These are phyloP conservation scores for Nycticryphes semicollaris DNA, from an alignment of 2,113 vertebrate genomes.

Conservation along the genomic window DNA sequence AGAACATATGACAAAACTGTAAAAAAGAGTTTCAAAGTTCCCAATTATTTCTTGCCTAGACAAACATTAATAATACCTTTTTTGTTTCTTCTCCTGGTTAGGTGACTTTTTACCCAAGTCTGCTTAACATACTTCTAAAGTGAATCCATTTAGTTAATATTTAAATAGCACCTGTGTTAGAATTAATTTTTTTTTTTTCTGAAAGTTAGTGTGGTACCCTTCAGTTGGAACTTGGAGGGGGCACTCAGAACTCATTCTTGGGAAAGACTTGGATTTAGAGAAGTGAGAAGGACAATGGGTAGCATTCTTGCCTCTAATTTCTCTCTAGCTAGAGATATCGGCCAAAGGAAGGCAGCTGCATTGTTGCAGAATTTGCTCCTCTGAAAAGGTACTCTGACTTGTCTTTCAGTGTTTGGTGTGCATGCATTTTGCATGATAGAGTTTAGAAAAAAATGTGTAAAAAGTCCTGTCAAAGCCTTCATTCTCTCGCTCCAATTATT, in stretches of 20 bases:
- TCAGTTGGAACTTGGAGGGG: not conserved
- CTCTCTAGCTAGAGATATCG: not conserved
- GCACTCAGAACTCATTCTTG: not conserved
- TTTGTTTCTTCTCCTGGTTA: not conserved
- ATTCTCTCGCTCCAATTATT: not conserved
- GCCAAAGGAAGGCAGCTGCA: not conserved
- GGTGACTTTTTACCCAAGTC: not conserved
- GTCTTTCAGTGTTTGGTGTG: not conserved
- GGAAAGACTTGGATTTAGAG: not conserved
- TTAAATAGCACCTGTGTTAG: not conserved
- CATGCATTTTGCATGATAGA: not conserved
- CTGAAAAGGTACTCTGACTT: not conserved
- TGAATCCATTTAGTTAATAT: not conserved
- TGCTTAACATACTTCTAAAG: not conserved
- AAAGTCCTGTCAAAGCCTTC: not conserved
- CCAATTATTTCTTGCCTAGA: not conserved
- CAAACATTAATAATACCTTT: not conserved
- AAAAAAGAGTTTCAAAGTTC: not conserved
- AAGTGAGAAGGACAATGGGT: not conserved
- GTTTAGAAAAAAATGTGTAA: not conserved
- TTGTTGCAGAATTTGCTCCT: not conserved
- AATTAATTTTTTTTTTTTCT: not conserved
- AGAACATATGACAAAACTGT: not conserved
- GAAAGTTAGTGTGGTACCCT: not conserved
- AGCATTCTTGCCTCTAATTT: not conserved